These are phyloP conservation scores for Dromas ardeola DNA, from an alignment of 2,113 vertebrate genomes.

Conservation along the genomic window DNA sequence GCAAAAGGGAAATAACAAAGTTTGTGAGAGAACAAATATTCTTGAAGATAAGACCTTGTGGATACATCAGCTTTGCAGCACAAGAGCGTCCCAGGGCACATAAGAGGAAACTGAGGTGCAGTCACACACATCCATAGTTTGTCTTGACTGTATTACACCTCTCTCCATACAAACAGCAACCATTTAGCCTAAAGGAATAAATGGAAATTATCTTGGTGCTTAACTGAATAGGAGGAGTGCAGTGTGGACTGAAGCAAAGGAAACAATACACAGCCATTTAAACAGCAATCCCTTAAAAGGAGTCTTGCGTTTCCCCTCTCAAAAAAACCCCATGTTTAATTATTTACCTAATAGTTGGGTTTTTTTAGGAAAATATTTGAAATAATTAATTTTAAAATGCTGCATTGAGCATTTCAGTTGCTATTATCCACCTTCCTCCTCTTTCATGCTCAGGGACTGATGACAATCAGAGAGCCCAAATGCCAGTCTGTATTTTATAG, in stretches of 20 bases:
- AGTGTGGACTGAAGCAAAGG: background rate
- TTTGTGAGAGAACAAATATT: background rate
- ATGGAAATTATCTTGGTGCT: background rate
- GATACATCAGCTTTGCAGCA: background rate
- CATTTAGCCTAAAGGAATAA: background rate
- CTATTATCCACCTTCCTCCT: background rate
- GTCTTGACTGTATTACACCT: background rate
- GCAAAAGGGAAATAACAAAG: background rate
- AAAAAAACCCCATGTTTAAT: background rate
- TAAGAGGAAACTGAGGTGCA: background rate
- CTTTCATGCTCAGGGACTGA: background rate
- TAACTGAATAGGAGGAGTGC: background rate
- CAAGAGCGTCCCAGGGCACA: background rate
- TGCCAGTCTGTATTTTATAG: background rate
- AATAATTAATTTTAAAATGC: slow-evolving; percentile 21
- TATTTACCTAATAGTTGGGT: background rate
- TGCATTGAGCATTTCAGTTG: background rate
- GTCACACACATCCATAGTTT: background rate
- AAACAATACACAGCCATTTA: background rate
- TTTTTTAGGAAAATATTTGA: slow-evolving; percentile 1
- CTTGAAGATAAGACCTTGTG: background rate
- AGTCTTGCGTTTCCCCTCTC: background rate
- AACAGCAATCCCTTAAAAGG: background rate
- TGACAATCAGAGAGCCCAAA: background rate
- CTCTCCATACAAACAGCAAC: background rate